Evolutionary conservation across 2,888 invertebrate species (phyloP), one percentile per base, ranked within the genome.

Genomic region (Gymnosoma rotundatum): DNA sequence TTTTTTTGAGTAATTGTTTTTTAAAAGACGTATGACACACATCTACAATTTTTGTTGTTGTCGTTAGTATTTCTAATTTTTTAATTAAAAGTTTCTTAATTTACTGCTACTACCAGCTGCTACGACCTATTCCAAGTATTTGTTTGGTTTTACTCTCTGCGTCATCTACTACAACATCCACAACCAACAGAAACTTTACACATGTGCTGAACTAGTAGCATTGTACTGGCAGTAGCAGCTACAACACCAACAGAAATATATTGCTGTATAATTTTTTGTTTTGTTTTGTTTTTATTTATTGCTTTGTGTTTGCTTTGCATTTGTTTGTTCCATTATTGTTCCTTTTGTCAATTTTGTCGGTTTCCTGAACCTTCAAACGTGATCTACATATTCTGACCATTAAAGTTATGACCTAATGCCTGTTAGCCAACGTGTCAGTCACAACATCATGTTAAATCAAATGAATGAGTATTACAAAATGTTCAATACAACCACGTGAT

Each of bases 351-450:
- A 48, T 48, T 45, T 72, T 72, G 75, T 76, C 21, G 67, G 90
- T 97, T 18, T 96, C 96, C 18, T 97, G 97, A 97, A 97, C 97
- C 87, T 21, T 42, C 12, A 96, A 96, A 89, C 94, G 96, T 16
- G 67, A 76, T 63, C 52, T 54, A 63, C 97, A 97, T 93, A 95
- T 95, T 87, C 93, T 95, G 64, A 95, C 95, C 20, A 95, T 95
- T 32, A 95, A 95, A 74, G 94, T 95, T 87, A 93, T 95, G 91
- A 95, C 95, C 66, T 95, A 95, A 12, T 42, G 10, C 42, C 42
- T 12, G 12, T 12, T 32, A 6, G 95, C 91, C 75, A 76, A 67
- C 36, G 36, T 48, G 48, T 6, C 45, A 50, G 21, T n/a, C 38
- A 66, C 42, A 20, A 61, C 42, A 36, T 50, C 9, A 63, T 54